A percentile compares a stretch with the other conserved stretches of the same genome.
Conservation (phyloP, 2,888 invertebrate genomes). For the Horisme vitalbata region DNA sequence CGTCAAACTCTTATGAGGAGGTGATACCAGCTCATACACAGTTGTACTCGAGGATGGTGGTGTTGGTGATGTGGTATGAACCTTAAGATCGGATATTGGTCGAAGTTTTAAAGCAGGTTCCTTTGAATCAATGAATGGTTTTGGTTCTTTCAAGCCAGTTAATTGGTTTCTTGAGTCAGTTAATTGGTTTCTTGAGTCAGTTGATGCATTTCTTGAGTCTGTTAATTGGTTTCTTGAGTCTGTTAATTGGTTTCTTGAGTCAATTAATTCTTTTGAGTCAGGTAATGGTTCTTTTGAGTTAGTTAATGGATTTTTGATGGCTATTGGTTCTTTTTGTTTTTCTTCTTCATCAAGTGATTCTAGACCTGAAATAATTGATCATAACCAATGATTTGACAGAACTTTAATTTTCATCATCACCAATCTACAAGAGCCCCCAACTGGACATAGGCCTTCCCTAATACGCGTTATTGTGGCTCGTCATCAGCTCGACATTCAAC, state of each 20-base stretch:
- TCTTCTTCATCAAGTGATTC: not conserved
- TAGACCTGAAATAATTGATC: conserved; percentile 4
- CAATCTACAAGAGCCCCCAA: too few species aligned
- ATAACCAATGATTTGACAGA: not conserved
- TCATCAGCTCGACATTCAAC: too few species aligned
- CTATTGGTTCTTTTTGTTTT: not conserved
- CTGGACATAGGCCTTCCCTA: too few species aligned
- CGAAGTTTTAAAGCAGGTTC: not conserved
- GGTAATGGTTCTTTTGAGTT: not conserved
- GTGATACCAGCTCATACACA: conserved; percentile 11
- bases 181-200: too few species aligned
- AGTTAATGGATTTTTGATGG: not conserved
- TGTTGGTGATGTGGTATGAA: not conserved
- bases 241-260: not conserved
- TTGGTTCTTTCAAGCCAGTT: too few species aligned
- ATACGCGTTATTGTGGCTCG: too few species aligned
- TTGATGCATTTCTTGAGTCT: too few species aligned
- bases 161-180: too few species aligned
- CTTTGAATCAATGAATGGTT: too few species aligned
- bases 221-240: too few species aligned
- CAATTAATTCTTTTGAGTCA: not conserved
- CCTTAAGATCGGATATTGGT: not conserved
- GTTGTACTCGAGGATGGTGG: not conserved
- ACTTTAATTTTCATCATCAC: not conserved
- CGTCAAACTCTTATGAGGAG: conserved; percentile 18